Evolutionary conservation across 2,113 vertebrate species (phyloP), one percentile per base, ranked within the genome.

Genomic region (Pedionomus torquatus): DNA sequence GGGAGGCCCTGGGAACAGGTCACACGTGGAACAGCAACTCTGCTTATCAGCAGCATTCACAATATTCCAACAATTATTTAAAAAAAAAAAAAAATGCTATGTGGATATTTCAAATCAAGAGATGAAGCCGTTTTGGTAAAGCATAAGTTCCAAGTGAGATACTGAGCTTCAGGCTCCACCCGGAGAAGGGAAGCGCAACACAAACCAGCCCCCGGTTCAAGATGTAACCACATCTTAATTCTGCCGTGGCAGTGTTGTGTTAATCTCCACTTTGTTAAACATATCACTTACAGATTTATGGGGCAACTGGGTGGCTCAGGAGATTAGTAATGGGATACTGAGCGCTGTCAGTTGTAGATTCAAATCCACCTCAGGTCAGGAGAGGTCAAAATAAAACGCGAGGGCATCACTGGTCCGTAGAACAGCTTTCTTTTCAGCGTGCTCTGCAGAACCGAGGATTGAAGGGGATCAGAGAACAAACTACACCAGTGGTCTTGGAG

Each of bases 291-390:
- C 76, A 90, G 92, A 83, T 80, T 86, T 71, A 28, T 25, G 87
- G 77, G 85, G 77, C 66, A 79, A 86, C 33, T 57, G 90, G 82
- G 78, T 23, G 82, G 66, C 86, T 95, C 75, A 28, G 89, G 35
- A 63, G 94, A 90, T 97, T 82, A 92, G 92, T 61, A 88, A 95
- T 3, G 41, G 90, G 85, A 95, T 92, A 49, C 66, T 5, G 57
- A 92, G 82, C 70, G 13, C 77, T 80, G 71, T 16, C 84, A 86
- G 55, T 70, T 15, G 20, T 11, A 52, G 57, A 88, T 58, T 28
- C 75, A 88, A 94, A 93, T 43, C 92, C 94, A 88, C 6, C 43
- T 28, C 70, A 0, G 95, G 92, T 70, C 92, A 90, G 65, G 31
- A 58, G 60, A 55, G 95, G 87, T 91, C 92, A 71, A 55, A 12